Conservation (phyloP, 2,113 vertebrate species). For the Lagenorhynchus albirostris region DNA sequence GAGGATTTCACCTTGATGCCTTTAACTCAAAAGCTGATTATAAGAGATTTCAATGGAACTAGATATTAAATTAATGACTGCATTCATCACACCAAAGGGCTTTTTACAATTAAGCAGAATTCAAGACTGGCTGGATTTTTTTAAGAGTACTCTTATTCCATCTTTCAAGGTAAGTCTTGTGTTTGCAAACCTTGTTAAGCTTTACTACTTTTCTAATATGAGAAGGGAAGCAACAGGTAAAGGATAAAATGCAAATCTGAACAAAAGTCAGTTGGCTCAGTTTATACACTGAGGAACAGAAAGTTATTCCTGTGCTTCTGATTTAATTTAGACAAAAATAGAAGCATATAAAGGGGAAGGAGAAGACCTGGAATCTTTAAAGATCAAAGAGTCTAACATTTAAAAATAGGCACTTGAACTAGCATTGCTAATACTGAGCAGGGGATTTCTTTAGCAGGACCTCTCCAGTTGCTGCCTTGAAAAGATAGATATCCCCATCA, state of each 20-base stretch:
- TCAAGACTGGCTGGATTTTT: not conserved
- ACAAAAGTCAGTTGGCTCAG: not conserved
- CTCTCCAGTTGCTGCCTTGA: not conserved
- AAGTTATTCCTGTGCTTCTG: not conserved
- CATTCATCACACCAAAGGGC: slow-evolving; percentile 36
- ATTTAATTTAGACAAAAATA: not conserved
- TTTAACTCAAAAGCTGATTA: slow-evolving; percentile 33
- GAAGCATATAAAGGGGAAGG: not conserved
- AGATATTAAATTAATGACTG: slow-evolving; percentile 52
- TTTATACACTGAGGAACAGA: not conserved
- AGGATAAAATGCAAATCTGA: not conserved
- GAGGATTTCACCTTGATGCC: slow-evolving; percentile 39
- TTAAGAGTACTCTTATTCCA: not conserved
- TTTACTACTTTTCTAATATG: not conserved
- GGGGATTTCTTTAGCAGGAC: not conserved
- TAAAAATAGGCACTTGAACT: not conserved
- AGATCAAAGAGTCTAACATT: not conserved
- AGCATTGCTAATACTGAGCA: too few relatives aligned
- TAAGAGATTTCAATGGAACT: slow-evolving; percentile 24
- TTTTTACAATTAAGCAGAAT: slow-evolving; percentile 50
- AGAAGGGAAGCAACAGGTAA: not conserved
- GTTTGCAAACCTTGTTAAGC: not conserved
- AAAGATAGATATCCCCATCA: not conserved
- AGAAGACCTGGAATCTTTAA: not conserved
- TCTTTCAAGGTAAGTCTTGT: not conserved